Percentiles rank a stretch among this genome's conserved stretches.
These are phyloP conservation scores for Coilia nasus DNA, from an alignment of 2,797 vertebrate genomes.

Conservation along the genomic window DNA sequence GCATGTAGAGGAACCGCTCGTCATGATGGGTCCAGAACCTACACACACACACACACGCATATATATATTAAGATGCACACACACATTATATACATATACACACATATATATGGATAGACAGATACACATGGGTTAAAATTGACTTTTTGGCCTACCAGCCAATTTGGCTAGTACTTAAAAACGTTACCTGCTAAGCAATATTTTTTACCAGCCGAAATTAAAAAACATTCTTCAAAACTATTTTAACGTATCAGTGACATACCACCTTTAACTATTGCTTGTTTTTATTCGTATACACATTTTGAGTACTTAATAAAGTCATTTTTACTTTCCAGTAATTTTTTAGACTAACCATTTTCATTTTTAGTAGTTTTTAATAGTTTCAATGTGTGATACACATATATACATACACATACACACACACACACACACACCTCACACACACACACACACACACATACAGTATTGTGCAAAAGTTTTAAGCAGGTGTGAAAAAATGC, in stretches of 20 bases:
- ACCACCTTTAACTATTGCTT: too few relatives aligned
- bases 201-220: too few relatives aligned
- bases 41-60: not conserved
- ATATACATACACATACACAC: not conserved
- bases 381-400: slow-evolving; percentile 1
- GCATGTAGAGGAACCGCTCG: not conserved
- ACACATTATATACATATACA: not conserved
- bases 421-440: slow-evolving; percentile 3
- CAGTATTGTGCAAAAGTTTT: not conserved
- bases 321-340: too few relatives aligned
- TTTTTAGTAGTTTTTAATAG: too few relatives aligned
- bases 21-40: not conserved
- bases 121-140: not conserved
- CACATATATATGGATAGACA: not conserved
- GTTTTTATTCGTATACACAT: not conserved
- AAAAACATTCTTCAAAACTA: too few relatives aligned
- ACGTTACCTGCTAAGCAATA: not conserved
- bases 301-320: too few relatives aligned
- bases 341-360: too few relatives aligned
- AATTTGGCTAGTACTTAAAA: too few relatives aligned
- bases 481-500: too few relatives aligned
- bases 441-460: not conserved
- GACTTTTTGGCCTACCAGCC: too few relatives aligned
- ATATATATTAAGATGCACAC: too few relatives aligned
- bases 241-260: too few relatives aligned